Percentiles rank a stretch among this genome's conserved stretches.
These are phyloP conservation scores for Drosophila siamana DNA, from an alignment of 2,888 invertebrate species.

Conservation along the genomic window DNA sequence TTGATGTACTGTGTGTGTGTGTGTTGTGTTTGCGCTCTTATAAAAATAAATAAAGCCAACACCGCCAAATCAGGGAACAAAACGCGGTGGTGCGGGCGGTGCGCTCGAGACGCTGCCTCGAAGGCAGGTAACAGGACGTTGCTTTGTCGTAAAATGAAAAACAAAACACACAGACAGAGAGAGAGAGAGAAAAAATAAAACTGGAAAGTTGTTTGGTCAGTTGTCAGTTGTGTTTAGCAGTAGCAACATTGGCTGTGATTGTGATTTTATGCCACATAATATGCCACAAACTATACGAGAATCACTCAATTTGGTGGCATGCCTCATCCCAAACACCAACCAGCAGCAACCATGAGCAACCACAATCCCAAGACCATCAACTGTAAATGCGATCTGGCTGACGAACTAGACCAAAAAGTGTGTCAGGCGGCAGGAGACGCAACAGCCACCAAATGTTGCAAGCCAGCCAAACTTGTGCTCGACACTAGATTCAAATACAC, in stretches of 20 bases:
- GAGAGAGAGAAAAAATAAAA: conserved; percentile 61
- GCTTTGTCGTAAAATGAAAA: conserved; percentile 17
- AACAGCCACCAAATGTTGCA: conserved; percentile 41
- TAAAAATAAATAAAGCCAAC: conserved; percentile 74
- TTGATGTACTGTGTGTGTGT: conserved; percentile 17
- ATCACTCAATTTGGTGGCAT: conserved; percentile 14
- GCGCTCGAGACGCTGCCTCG: conserved; percentile 37
- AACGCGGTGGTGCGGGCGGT: conserved; percentile 35
- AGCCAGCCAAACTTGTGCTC: conserved; percentile 23
- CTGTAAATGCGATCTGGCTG: conserved; percentile 50
- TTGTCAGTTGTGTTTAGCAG: conserved; percentile 38
- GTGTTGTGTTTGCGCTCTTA: conserved; percentile 69
- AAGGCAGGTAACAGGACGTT: conserved; percentile 43
- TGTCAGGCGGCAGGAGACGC: conserved; percentile 65
- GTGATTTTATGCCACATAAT: conserved; percentile 45
- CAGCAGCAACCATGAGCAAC: too few relatives aligned
- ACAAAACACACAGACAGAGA: conserved; percentile 16
- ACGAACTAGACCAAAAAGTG: conserved; percentile 54
- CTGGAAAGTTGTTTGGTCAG: conserved; percentile 83
- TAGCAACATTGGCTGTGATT: conserved; percentile 28
- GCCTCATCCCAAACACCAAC: conserved; percentile 7
- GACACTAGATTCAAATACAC: conserved; percentile 20
- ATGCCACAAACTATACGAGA: conserved; percentile 17
- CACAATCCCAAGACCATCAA: conserved; percentile 47
- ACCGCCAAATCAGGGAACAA: conserved; percentile 60